Base-by-base conservation (phyloP, 2,113 vertebrate species). In the Oncorhynchus kisutch region DNA sequence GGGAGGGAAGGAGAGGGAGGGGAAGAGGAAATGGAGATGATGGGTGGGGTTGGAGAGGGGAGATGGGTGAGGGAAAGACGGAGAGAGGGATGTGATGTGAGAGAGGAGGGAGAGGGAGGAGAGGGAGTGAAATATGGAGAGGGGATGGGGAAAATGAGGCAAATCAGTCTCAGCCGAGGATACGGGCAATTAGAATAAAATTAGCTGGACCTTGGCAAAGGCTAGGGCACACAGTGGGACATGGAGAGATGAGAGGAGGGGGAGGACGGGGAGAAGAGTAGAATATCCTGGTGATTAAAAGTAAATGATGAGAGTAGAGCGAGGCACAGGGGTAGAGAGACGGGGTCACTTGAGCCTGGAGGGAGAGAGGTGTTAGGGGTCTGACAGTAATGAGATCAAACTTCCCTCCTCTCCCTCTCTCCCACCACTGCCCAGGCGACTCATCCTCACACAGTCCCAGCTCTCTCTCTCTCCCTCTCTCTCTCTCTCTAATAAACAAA, bases 151-250 rank as follows among this genome's bases (percentile, higher is more conserved):
- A 54, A 13, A 54, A 89, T 89, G 88, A 91, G 85, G 88, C 86
- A 86, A 76, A 90, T 88, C 81, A 88, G 24, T 48, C 24, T 48
- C 25, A 18, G 22, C 48, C 24, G 24, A 45, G 8, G 81, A 83
- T 82, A 74, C 78, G 82, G 85, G 91, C 92, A 93, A 92, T 92
- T 93, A 92, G 91, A 94, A 93, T 92, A 88, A 90, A 93, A 93
- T 94, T 88, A 92, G 90, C 88, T 90, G 91, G 91, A 93, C 93
- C 92, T 92, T 92, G 92, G 92, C 91, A 91, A 93, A 92, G 92
- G 90, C 92, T 90, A 88, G 89, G 91, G 87, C 89, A 71, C 89
- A 85, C 88, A 88, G 89, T 84, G 84, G 85, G 87, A 87, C 89
- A 84, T 79, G 84, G 78, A 82, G 81, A 77, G 78, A 82, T 84